phyloP scores from a whole-genome alignment of 2,113 vertebrate species.

The Numenius arquata region DNA sequence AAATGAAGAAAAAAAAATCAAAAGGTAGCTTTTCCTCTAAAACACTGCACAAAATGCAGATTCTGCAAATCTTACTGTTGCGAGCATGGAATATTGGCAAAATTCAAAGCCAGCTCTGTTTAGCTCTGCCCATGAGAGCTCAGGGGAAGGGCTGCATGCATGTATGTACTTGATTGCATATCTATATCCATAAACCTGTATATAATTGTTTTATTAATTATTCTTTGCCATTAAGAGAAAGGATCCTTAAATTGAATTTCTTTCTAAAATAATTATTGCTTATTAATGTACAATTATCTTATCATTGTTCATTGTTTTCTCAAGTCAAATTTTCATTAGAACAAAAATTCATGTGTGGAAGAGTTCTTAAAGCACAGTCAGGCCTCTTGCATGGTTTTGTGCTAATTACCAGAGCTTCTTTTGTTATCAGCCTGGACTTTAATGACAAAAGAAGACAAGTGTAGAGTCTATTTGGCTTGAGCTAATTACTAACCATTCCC shows the following conservation, averaged over 20 bases:
- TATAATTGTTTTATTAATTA: conserved; percentile 36
- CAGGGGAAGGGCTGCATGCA: not conserved
- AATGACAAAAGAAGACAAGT: conserved; percentile 63
- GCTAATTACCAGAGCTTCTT: conserved; percentile 50
- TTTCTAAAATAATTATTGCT: conserved; percentile 24
- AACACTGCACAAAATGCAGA: not conserved
- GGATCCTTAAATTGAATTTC: conserved; percentile 30
- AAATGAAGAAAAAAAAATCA: not conserved
- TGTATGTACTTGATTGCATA: not conserved
- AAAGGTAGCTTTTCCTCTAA: not conserved
- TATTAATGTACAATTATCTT: conserved; percentile 39
- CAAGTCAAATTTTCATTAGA: conserved; percentile 45
- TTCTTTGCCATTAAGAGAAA: not conserved
- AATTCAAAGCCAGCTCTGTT: not conserved
- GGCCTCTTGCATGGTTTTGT: conserved; percentile 11
- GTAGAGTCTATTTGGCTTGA: conserved; percentile 51
- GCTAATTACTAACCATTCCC: conserved; percentile 54
- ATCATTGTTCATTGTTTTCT: conserved; percentile 16
- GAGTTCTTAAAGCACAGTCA: not conserved
- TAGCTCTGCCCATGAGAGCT: not conserved
- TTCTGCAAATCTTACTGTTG: not conserved
- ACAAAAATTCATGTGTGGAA: not conserved
- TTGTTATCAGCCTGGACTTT: conserved; percentile 27
- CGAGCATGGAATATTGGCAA: not conserved
- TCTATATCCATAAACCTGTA: not conserved